phyloP scores from a whole-genome alignment of 2,797 vertebrate genomes.

The Ispidina lecontei region DNA sequence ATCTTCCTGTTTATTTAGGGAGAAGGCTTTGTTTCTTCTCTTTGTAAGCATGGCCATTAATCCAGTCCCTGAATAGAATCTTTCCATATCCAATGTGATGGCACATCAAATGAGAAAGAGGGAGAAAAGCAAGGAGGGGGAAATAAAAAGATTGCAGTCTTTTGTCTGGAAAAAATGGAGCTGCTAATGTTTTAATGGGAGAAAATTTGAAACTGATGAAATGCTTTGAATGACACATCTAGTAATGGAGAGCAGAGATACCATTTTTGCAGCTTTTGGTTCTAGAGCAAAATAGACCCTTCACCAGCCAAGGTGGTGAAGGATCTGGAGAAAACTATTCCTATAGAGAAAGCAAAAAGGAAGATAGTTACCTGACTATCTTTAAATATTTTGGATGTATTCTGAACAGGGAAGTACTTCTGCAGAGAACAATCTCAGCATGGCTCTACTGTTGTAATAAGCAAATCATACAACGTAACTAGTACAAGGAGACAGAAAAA shows the following conservation, averaged over 20 bases:
- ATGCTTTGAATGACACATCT: background rate
- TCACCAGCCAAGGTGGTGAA: too few species aligned
- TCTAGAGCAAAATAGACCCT: background rate
- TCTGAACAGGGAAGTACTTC: background rate
- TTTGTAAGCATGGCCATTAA: background rate
- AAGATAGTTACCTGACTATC: background rate
- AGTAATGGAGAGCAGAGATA: background rate
- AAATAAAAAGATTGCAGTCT: background rate
- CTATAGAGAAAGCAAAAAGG: background rate
- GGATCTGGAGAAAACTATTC: background rate
- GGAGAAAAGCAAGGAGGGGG: background rate
- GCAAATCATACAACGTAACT: background rate
- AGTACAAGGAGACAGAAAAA: background rate
- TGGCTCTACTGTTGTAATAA: background rate
- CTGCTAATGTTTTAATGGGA: background rate
- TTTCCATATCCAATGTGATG: background rate
- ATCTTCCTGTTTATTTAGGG: background rate
- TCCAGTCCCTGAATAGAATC: background rate
- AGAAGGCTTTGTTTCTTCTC: background rate
- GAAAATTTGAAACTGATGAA: background rate
- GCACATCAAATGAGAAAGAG: background rate
- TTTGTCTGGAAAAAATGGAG: background rate
- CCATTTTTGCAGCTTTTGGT: background rate
- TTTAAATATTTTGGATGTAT: background rate
- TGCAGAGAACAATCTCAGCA: background rate